Evolutionary conservation across 2,888 invertebrate genomes (phyloP).

Genomic region (Laspeyria flexula): DNA sequence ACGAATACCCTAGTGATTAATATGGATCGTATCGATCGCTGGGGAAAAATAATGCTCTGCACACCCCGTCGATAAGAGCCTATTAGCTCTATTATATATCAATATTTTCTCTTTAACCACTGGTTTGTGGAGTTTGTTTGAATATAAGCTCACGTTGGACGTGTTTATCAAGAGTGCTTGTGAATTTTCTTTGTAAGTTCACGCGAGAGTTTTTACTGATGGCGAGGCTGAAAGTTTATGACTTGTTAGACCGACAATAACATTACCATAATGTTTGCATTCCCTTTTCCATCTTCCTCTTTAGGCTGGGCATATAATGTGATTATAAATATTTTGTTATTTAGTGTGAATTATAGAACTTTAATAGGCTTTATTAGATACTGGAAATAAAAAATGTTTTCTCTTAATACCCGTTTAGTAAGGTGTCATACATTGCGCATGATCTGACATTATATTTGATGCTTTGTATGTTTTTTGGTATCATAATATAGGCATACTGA

Average conservation of each 20-base stretch:
- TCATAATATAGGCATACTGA: no score
- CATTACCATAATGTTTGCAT: conserved; percentile 6
- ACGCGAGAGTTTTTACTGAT: conserved; percentile 1
- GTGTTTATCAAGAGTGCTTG: not conserved
- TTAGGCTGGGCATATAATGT: not conserved
- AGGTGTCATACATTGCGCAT: no score
- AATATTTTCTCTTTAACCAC: conserved; percentile 30
- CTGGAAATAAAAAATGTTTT: no score
- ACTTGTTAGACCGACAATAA: conserved; percentile 9
- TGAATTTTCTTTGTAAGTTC: not conserved
- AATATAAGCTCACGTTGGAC: conserved; percentile 18
- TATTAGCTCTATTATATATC: conserved; percentile 43
- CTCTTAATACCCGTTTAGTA: no score
- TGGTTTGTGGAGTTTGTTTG: conserved; percentile 27
- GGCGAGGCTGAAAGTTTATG: conserved; percentile 1
- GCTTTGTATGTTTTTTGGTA: no score
- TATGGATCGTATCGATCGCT: conserved; percentile 45
- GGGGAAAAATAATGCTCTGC: conserved; percentile 46
- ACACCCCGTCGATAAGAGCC: conserved; percentile 34
- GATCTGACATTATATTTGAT: no score
- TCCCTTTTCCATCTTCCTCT: not conserved
- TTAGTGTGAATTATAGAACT: not conserved
- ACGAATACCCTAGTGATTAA: conserved; percentile 54
- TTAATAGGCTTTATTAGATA: no score
- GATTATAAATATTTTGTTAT: not conserved